Evolutionary conservation across 1,140 invertebrate species (phyloP).

Genomic region (Drosophila murphyi): DNA sequence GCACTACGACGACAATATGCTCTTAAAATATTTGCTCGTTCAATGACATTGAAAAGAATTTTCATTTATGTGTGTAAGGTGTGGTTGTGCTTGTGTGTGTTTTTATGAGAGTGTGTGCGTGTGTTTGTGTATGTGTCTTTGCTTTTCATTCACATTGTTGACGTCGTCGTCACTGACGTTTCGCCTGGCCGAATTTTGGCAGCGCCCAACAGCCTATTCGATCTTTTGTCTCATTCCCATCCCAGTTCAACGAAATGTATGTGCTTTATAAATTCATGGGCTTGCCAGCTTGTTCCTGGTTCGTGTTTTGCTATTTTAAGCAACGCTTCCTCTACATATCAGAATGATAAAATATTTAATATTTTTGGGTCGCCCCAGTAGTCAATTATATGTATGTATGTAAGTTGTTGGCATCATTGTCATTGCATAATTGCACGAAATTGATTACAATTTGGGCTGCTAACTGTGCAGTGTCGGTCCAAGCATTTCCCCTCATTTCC

Average conservation of each 20-base stretch:
- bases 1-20: slow-evolving; percentile 33
- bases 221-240: slow-evolving; percentile 35
- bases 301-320: slow-evolving; percentile 44
- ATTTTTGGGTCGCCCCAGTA: slow-evolving; percentile 9
- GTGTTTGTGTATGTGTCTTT: slow-evolving; percentile 6
- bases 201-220: slow-evolving; percentile 23
- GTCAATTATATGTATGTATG: neutral
- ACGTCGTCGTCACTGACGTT: slow-evolving; percentile 63
- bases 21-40: slow-evolving; percentile 72
- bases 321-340: slow-evolving; percentile 6
- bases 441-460: slow-evolving; percentile 61
- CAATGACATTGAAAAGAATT: slow-evolving; percentile 82
- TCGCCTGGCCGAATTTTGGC: slow-evolving; percentile 45
- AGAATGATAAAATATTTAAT: slow-evolving; percentile 52
- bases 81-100: neutral
- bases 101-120: neutral
- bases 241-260: slow-evolving; percentile 56
- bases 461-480: slow-evolving; percentile 35
- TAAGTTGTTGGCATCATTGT: slow-evolving; percentile 7
- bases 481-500: slow-evolving; percentile 69
- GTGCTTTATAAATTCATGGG: slow-evolving; percentile 52
- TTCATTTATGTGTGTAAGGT: slow-evolving; percentile 38
- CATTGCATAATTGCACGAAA: slow-evolving; percentile 77
- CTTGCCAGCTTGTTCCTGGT: slow-evolving; percentile 60
- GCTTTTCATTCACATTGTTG: slow-evolving; percentile 38